Conservation (phyloP, 2,113 vertebrate species). For the Fulica atra region DNA sequence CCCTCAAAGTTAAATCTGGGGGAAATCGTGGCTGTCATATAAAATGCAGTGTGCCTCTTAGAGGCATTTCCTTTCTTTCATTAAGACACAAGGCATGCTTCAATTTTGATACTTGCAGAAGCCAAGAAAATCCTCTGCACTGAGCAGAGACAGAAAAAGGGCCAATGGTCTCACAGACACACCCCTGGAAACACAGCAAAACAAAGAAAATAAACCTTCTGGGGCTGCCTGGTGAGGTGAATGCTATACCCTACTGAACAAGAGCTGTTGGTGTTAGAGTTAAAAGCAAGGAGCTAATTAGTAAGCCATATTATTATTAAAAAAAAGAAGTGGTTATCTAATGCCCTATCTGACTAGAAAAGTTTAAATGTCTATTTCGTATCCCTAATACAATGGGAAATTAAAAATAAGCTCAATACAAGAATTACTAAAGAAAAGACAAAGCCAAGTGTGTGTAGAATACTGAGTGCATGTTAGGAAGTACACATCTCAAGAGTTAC, state of each 20-base stretch:
- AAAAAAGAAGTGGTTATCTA: not conserved
- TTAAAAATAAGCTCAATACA: conserved; percentile 6
- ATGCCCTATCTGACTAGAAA: not conserved
- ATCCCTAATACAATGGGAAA: conserved; percentile 2
- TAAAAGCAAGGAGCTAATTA: not conserved
- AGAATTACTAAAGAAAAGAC: conserved; percentile 31
- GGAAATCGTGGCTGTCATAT: not conserved
- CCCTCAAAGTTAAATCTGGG: not conserved
- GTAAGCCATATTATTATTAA: not conserved
- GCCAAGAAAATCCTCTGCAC: not conserved
- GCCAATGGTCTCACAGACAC: not conserved
- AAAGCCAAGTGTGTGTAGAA: conserved; percentile 27
- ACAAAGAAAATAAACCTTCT: not conserved
- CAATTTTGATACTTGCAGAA: not conserved
- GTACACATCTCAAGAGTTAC: conserved; percentile 44
- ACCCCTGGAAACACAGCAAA: not conserved
- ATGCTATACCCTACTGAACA: not conserved
- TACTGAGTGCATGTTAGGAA: conserved; percentile 47
- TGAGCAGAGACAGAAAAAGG: not conserved
- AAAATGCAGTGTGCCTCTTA: not conserved
- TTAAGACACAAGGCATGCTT: not conserved
- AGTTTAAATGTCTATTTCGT: not conserved
- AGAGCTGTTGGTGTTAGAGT: not conserved
- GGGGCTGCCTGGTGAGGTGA: not conserved
- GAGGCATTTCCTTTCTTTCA: not conserved